Base-by-base conservation (phyloP, 92 coral and sea anemone species). In the Pocillopora grandis region DNA sequence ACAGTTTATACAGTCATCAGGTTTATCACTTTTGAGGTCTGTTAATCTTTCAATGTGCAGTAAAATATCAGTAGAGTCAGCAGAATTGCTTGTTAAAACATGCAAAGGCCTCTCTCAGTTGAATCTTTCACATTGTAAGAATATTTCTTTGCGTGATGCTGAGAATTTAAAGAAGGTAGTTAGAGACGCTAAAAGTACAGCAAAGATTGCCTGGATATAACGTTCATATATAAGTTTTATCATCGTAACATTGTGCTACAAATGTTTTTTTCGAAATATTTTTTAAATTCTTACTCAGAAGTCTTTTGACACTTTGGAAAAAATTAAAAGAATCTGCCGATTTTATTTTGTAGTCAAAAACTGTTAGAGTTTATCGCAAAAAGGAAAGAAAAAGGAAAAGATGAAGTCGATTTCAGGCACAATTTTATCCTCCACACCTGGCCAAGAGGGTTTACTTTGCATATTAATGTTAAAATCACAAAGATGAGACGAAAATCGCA, bases 41-140 rank as follows among this genome's bases (percentile, higher is more conserved):
- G 71, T 91, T 12, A 81, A 93, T 78, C 86, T 93, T 67, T 93
- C 94, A 42, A 55, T 76, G 37, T 91, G 94, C 75, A n/a, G 83
- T 59, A 87, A 83, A 63, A 67, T 93, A 13, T 70, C 88, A 58
- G 81, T 80, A 58, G 93, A 88, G 76, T 78, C 88, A 49, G 77
- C 86, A 20, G 58, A 69, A 17, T 33, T 58, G 70, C 10, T 90
- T 4, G 57, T 88, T 17, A 62, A 76, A 42, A 74, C 64, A 63
- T 92, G 92, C 66, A 71, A 79, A 75, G 62, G 69, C 23, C 89
- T 93, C n/a, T 20, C 79, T 20, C 72, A 23, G 58, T 62, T 93
- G 65, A 77, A 91, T 77, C 81, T 91, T 35, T 77, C 86, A 23
- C 89, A 89, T 37, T 93, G 97, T 74, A 72, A 82, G 81, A 89